Evolutionary conservation across 2,113 vertebrate species (phyloP), one percentile per base, ranked within the genome.

Genomic region (Todiramphus chloris): DNA sequence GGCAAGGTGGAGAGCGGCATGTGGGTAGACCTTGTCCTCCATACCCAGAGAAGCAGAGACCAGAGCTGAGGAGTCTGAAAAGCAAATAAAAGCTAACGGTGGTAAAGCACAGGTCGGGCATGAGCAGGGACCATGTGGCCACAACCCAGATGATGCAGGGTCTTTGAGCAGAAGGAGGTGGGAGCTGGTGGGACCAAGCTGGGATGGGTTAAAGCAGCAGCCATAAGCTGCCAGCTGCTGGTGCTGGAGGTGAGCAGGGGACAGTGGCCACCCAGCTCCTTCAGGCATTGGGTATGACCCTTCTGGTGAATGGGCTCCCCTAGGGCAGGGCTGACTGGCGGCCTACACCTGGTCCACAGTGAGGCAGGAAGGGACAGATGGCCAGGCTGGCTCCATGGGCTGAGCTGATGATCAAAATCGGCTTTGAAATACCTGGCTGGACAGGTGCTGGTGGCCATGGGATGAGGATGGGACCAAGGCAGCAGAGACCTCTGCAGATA

Each of bases 131-230:
- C 28, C 24, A 16, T 0, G 0, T 17, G 41, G 55, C 48, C 33
- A 11, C 66, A 74, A 82, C 72, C 39, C 0, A 0, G 63, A 31
- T 5, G 2, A 17, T 4, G 68, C 0, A 2, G 75, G 39, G 58
- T 35, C 37, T 15, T 85, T 0, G 8, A 78, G 55, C 78, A 66
- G 58, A 43, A 90, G 87, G 66, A 73, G 46, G 51, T 14, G 74
- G 87, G 90, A 79, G 30, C 23, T 20, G 48, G 48, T 25, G 72
- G 28, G 70, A 60, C 19, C 0, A 3, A 83, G 53, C 48, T 33
- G 56, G n/a, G 66, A 25, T 7, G 28, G 48, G 30, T 11, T 0
- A 1, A 92, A 43, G 88, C 7, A 28, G 30, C 30, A 48, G 46
- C 74, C 1, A 1, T 3, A 5, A 46, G 59, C 66, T 50, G 48